phyloP scores from a whole-genome alignment of 2,797 vertebrate species.

The Sphenopsis melanotis region DNA sequence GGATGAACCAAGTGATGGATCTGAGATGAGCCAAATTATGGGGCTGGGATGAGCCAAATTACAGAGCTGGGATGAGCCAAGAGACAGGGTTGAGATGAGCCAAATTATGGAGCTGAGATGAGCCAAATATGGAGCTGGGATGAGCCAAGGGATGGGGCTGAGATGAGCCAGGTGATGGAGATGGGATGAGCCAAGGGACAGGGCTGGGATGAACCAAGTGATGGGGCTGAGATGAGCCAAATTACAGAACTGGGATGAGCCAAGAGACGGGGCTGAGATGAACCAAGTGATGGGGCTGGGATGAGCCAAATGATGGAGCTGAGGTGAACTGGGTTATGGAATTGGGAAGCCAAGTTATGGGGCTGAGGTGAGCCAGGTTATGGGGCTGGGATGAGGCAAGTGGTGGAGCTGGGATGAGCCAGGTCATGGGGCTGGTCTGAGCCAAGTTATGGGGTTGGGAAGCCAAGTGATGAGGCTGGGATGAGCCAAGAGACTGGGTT shows the following conservation, averaged over 20 bases:
- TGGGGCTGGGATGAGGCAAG: accelerated
- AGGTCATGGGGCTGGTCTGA: too few species aligned
- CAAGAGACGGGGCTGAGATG: accelerated
- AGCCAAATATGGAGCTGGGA: accelerated
- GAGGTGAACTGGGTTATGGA: too few species aligned
- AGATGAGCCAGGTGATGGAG: accelerated
- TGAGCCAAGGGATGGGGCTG: accelerated
- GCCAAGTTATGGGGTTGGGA: too few species aligned
- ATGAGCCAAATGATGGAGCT: accelerated
- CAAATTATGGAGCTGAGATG: accelerated
- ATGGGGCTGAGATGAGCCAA: accelerated
- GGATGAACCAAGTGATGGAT: accelerated
- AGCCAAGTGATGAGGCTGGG: too few species aligned
- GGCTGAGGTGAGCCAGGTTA: background rate
- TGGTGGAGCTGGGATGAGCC: too few species aligned
- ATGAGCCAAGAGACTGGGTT: too few species aligned
- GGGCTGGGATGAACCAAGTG: accelerated
- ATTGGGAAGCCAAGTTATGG: accelerated
- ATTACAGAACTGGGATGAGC: accelerated
- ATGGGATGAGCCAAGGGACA: too few species aligned
- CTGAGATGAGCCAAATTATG: accelerated
- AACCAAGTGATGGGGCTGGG: accelerated
- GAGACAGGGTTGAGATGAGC: too few species aligned
- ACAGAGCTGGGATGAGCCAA: too few species aligned
- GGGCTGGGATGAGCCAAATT: too few species aligned